Evolutionary conservation across 2,888 invertebrate species (phyloP), one percentile per base, ranked within the genome.

Genomic region (Cartodere bifasciata): DNA sequence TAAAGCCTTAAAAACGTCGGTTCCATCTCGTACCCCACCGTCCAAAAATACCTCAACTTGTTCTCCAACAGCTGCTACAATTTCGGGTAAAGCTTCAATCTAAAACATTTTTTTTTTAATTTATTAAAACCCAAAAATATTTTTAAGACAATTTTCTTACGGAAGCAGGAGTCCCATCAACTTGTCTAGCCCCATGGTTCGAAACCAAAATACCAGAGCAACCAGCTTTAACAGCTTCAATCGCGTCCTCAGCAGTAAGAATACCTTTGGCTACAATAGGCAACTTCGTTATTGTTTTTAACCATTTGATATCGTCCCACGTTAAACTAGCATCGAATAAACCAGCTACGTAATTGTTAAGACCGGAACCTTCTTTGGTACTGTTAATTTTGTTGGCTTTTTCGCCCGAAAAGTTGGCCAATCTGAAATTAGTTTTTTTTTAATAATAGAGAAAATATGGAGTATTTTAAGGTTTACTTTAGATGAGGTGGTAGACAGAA

Each of bases 171-270:
- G 81, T 78, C n/a, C 76, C 72, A 52, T 90, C 90, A 17, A 90
- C 60, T 61, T 94, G 94, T 36, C 92, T 67, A 0, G 81, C 94
- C 2, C 94, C 94, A 56, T 94, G 94, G 59, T 94, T 94, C 0
- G 92, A 94, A 3, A 95, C 92, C 36, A 88, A 65, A 32, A 94
- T 74, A 1, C 73, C 94, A 3, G 72, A 63, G 25, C 78, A 84
- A 3, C 88, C 90, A 30, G 71, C 64, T 42, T 84, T 64, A 0
- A 69, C 65, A 0, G 83, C 91, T 44, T 75, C 62, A 10, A 72
- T 46, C 1, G 94, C 92, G 61, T 94, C 94, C 51, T 90, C 86
- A 0, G 72, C 75, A 1, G 86, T 83, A 17, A 92, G 58, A 37
- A 92, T 70, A 4, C 92, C 92, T 63, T 92, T 92, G 3, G 86